Percentiles rank a stretch among this genome's conserved stretches.
phyloP scores from a whole-genome alignment of 2,888 invertebrate species.

The Ethmia dodecea region DNA sequence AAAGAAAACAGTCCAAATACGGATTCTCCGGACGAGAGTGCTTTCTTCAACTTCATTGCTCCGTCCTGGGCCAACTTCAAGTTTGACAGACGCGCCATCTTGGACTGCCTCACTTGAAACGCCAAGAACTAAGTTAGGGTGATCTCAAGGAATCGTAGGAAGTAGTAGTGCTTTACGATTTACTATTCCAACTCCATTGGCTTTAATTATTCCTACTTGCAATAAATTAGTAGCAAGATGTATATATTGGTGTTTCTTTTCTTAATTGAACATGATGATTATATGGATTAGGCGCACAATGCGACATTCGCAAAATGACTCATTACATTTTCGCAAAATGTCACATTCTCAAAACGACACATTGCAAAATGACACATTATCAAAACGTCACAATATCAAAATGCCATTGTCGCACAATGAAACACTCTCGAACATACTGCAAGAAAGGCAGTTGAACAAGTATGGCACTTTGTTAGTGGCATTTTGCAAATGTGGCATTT shows the following conservation, averaged over 20 bases:
- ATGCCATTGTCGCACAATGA: no score
- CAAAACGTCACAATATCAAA: no score
- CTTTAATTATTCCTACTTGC: slow-evolving; percentile 5
- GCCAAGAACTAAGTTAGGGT: background rate
- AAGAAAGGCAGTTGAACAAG: no score
- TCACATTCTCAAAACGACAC: no score
- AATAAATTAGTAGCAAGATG: slow-evolving; percentile 2
- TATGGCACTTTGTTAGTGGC: no score
- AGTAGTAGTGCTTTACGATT: slow-evolving; percentile 1
- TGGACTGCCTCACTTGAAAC: slow-evolving; percentile 60
- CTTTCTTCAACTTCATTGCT: slow-evolving; percentile 68
- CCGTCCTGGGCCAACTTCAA: slow-evolving; percentile 83
- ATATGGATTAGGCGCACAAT: no score
- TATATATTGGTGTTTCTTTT: background rate
- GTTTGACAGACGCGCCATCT: slow-evolving; percentile 78
- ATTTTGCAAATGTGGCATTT: no score
- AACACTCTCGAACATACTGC: no score
- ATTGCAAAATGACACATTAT: no score
- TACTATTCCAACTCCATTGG: slow-evolving; percentile 4
- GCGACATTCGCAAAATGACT: no score
- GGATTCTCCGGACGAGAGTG: slow-evolving; percentile 26
- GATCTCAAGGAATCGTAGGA: slow-evolving; percentile 2
- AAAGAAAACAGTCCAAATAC: slow-evolving; percentile 34
- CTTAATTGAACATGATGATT: no score
- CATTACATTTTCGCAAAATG: no score